Conservation (phyloP, 2,797 vertebrate genomes). For the Phrynocephalus vlangalii region DNA sequence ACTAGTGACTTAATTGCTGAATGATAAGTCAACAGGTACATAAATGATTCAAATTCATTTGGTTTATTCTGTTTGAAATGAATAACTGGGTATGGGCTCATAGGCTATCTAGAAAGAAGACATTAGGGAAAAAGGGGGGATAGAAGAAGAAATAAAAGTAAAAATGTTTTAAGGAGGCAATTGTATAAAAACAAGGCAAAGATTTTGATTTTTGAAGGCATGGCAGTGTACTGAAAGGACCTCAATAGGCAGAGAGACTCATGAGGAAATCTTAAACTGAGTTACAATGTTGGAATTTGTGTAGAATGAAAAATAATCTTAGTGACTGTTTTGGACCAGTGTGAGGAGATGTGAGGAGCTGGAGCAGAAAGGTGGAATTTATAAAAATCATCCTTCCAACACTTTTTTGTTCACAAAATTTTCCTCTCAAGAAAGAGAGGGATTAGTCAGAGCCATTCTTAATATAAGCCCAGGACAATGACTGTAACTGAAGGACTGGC, state of each 20-base stretch:
- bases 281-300: background rate
- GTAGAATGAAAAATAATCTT: background rate
- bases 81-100: too few relatives aligned
- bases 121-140: background rate
- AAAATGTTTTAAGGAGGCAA: background rate
- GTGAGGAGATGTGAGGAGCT: background rate
- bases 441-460: too few relatives aligned
- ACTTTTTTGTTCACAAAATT: too few relatives aligned
- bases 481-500: too few relatives aligned
- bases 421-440: background rate
- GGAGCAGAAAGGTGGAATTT: background rate
- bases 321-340: background rate
- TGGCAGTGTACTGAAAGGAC: background rate
- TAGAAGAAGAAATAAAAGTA: background rate
- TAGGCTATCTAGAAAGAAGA: background rate
- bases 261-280: background rate
- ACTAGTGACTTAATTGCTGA: too few relatives aligned
- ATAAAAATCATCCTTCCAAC: background rate
- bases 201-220: background rate
- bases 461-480: too few relatives aligned
- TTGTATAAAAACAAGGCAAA: background rate
- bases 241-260: background rate
- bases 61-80: too few relatives aligned
- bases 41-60: too few relatives aligned
- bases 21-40: too few relatives aligned